Base-by-base conservation (phyloP, 1,140 invertebrate genomes). In the Cotesia chilonis region DNA sequence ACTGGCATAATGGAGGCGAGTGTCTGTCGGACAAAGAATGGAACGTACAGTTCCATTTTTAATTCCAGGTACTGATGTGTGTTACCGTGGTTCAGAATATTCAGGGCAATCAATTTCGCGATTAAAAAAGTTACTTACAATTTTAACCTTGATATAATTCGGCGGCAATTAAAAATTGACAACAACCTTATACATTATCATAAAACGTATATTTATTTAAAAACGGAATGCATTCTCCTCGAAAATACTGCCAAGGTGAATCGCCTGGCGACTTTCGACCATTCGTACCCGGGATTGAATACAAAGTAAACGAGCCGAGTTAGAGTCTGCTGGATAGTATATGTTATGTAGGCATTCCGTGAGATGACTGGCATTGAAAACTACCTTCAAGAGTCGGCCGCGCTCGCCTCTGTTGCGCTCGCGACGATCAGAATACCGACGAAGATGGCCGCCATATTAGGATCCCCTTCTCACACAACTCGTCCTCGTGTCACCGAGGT, bases 301-400 rank as follows among this genome's bases (percentile, higher is more conserved):
- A 85, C 81, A 80, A 86, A 86, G 79, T 84, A 77, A 54, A 64
- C 37, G 41, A 47, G 41, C 41, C 10, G 41, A 47, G 41, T 47
- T 47, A 9, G 41, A 47, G 41, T 75, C 72, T 68, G 72, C 74
- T 72, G 65, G 51, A n/a, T 60, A 4, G 28, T 61, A 28, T 74
- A 67, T 60, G 41, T 74, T 75, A 70, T 71, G 68, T 73, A 71
- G 80, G 79, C 82, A 84, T 86, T 85, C 83, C 81, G 74, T 74
- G 77, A 82, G 83, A 85, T 85, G 83, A 83, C 83, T 84, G 85
- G 80, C 83, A 85, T 86, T 83, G 84, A 85, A 83, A 84, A 79
- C 78, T 78, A 75, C 74, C 81, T 83, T 78, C 78, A 72, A 68
- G 77, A 72, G 41, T 47, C 41, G 41, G 76, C 81, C 82, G 83